These are phyloP conservation scores for Bos taurus DNA, from an alignment of 2,113 vertebrate genomes.

Conservation along the genomic window DNA sequence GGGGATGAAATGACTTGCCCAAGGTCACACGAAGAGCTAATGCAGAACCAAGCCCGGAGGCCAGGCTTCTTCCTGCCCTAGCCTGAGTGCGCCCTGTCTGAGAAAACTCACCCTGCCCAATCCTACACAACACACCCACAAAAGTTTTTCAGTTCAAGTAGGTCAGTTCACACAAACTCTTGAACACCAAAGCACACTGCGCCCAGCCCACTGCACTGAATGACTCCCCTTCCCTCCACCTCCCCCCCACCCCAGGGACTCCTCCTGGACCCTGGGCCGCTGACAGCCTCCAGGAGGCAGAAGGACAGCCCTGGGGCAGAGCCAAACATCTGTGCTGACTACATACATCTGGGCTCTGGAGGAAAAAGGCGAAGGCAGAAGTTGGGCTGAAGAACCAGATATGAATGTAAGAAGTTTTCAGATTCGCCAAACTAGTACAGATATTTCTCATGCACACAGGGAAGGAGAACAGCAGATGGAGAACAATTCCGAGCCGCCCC, in stretches of 20 bases:
- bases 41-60: not conserved
- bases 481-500: not conserved
- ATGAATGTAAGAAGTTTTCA: slow-evolving; percentile 37
- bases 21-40: slow-evolving; percentile 14
- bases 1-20: not conserved
- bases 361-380: not conserved
- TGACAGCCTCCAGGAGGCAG: not conserved
- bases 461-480: not conserved
- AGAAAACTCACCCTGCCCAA: not conserved
- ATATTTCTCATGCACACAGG: not conserved
- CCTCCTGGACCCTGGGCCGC: not conserved
- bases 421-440: not conserved
- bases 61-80: not conserved
- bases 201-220: not conserved
- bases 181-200: not conserved
- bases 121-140: slow-evolving; percentile 31
- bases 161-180: slow-evolving; percentile 55
- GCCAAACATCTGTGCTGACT: slow-evolving; percentile 62
- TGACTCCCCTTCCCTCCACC: not conserved
- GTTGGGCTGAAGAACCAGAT: not conserved
- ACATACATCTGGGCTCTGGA: not conserved
- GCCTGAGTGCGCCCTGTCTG: not conserved
- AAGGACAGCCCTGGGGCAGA: slow-evolving; percentile 20
- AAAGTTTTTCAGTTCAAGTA: slow-evolving; percentile 67
- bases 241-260: not conserved